Base-by-base conservation (phyloP, 2,797 vertebrate species). In the Crax fasciolata region DNA sequence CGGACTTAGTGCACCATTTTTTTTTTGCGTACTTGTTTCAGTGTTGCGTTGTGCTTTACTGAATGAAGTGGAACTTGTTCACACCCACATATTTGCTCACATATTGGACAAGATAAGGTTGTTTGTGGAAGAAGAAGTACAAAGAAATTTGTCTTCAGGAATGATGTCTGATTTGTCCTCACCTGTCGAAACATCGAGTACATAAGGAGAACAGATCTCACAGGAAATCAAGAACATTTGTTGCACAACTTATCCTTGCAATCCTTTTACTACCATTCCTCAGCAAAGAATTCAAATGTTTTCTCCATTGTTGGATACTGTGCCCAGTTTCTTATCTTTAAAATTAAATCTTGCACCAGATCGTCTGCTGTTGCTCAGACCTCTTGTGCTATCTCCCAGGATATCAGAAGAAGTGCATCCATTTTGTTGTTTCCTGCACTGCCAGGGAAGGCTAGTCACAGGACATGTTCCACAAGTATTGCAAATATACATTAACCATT, bases 401-500 rank as follows among this genome's bases (percentile, higher is more conserved):
- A 25, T 52, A 32, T 11, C 54, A 51, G 6, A 52, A 79, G 73
- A 93, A 82, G 63, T 92, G 18, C 51, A 76, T 68, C 46, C 24
- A 0, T 83, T 87, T n/a, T 48, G 35, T 35, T 86, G 70, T 38
- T 90, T 81, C 62, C 58, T 79, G 23, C 61, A 30, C 52, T 82
- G 57, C 30, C 63, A 71, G 57, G 25, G 48, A 65, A 9, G n/a
- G n/a, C 67, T 95, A 66, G 87, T 82, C 62, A 39, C 2, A 5
- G 86, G 74, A 82, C 70, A 55, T 0, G 1, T 15, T 71, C 27
- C 38, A 41, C 49, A 71, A 30, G 27, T 54, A 86, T 77, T 89
- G 74, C 52, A 76, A 84, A 84, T 73, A 15, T 82, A 0, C 78
- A 84, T 90, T 90, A 90, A 76, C 92, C 61, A 73, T 90, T 79